These are phyloP conservation scores for Corvus cornix DNA, from an alignment of 2,113 vertebrate genomes.

Conservation along the genomic window DNA sequence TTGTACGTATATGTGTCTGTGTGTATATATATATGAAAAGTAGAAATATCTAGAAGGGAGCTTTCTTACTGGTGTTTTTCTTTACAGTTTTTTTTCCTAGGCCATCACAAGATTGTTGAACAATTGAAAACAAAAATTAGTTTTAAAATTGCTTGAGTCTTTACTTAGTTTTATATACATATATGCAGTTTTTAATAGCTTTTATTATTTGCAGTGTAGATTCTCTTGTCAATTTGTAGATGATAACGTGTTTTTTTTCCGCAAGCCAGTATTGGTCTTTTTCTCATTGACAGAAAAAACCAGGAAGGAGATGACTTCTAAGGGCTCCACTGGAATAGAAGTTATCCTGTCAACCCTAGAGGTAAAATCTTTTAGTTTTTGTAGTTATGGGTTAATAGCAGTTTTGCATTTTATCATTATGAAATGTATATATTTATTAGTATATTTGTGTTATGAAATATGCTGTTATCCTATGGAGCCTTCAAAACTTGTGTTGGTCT, in stretches of 20 bases:
- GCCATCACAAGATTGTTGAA: neutral
- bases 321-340: slow-evolving; percentile 93
- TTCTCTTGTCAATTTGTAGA: neutral
- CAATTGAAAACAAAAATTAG: neutral
- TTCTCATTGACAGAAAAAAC: slow-evolving; percentile 87
- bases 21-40: neutral
- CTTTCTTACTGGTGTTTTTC: neutral
- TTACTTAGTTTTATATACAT: neutral
- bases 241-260: fast-evolving
- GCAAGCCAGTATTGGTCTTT: neutral
- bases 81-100: neutral
- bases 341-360: slow-evolving; percentile 89
- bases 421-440: neutral
- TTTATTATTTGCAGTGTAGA: neutral
- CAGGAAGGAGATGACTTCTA: slow-evolving; percentile 93
- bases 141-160: neutral
- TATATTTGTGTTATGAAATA: neutral
- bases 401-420: neutral
- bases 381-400: neutral
- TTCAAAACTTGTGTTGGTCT: neutral
- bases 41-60: neutral
- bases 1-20: neutral
- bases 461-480: neutral
- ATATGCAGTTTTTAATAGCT: neutral
- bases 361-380: slow-evolving; percentile 70